Percentiles rank a stretch among this genome's conserved stretches.
These are phyloP conservation scores for Xiphydria camelus DNA, from an alignment of 2,888 invertebrate genomes.

Conservation along the genomic window DNA sequence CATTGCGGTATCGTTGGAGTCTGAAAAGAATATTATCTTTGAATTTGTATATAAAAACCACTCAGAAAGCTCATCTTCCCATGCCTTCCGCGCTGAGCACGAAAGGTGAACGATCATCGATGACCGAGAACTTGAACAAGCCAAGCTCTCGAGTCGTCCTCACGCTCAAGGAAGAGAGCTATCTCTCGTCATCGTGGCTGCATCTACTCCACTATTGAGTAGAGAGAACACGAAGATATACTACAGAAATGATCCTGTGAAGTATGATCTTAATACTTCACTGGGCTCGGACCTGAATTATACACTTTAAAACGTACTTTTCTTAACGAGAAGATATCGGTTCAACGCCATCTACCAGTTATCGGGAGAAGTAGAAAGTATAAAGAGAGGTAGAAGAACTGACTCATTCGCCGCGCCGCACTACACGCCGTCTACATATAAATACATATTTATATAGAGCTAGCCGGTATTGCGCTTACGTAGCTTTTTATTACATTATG, in stretches of 20 bases:
- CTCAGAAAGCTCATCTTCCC: slow-evolving; percentile 47
- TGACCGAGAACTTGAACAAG: slow-evolving; percentile 33
- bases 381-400: too few species aligned
- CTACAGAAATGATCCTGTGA: slow-evolving; percentile 73
- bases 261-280: slow-evolving; percentile 58
- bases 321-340: too few species aligned
- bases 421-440: too few species aligned
- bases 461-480: too few species aligned
- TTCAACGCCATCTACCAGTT: too few species aligned
- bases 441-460: too few species aligned
- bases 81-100: slow-evolving; percentile 33
- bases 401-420: too few species aligned
- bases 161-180: slow-evolving; percentile 55
- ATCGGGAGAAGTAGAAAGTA: too few species aligned
- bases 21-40: slow-evolving; percentile 22
- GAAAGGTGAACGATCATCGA: slow-evolving; percentile 52
- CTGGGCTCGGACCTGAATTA: too few species aligned
- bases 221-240: slow-evolving; percentile 64
- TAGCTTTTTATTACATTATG: too few species aligned
- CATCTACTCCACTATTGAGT: slow-evolving; percentile 59
- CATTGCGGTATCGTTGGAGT: slow-evolving; percentile 68
- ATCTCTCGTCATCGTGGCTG: slow-evolving; percentile 65
- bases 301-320: too few species aligned
- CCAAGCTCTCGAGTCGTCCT: slow-evolving; percentile 39
- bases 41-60: slow-evolving; percentile 29